Base-by-base conservation (phyloP, 2,797 vertebrate species). In the Aphelocoma californica region DNA sequence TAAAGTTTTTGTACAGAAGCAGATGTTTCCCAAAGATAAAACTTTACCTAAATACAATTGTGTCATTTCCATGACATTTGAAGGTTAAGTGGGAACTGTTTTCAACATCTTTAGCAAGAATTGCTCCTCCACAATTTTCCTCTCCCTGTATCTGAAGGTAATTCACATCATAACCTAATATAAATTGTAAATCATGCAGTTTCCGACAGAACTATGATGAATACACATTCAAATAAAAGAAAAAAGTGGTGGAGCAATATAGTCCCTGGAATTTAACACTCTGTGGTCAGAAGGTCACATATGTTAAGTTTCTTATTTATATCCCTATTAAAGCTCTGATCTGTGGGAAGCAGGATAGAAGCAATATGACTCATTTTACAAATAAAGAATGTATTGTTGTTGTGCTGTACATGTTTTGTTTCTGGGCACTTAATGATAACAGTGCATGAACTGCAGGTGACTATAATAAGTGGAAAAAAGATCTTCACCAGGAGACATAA, bases 231-330 rank as follows among this genome's bases (percentile, higher is more conserved):
- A 62, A 97, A 97, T 97, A 96, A 96, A 97, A 95, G 80, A 94
- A 91, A 95, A 97, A 97, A 98, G 47, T 71, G 47, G 81, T 90
- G 28, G 75, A 97, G 96, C 96, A 97, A 97, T 97, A 97, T 47
- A 97, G 95, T 96, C 89, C 88, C 90, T 95, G 97, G 98, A 98
- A 98, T 97, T 98, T 97, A 97, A 96, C 97, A 97, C 97, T 77
- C 95, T 60, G 36, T 1, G 93, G 97, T 97, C 97, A 97, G 88
- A 83, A 97, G 97, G 97, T 98, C 97, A 98, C 97, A 98, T 97
- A 97, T 97, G 98, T 92, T 97, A 97, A 96, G 93, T 96, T 96
- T 96, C 95, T 97, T 97, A 97, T 98, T 97, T 97, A 97, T 97
- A 93, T 6, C 67, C 96, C 93, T 96, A 93, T 97, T 98, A 97